These are phyloP conservation scores for Ceyx cyanopectus DNA, from an alignment of 2,113 vertebrate genomes.

Conservation along the genomic window DNA sequence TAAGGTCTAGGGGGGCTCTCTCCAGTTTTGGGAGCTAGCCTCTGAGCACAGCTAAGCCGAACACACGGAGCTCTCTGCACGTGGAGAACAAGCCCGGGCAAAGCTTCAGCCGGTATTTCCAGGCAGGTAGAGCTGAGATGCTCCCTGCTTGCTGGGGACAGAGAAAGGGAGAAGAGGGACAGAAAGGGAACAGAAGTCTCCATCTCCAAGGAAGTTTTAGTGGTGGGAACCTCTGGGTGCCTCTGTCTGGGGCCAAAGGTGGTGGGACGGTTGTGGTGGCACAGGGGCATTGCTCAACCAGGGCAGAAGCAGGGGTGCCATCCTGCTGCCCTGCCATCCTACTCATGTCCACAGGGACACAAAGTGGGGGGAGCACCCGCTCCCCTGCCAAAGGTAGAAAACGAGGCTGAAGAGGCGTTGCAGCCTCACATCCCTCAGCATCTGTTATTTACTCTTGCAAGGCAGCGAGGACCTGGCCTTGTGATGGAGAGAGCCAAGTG, in stretches of 20 bases:
- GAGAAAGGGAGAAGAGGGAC: neutral
- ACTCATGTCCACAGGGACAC: neutral
- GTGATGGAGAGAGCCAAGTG: fast-evolving
- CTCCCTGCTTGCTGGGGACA: neutral
- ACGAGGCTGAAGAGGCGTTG: neutral
- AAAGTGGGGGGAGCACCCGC: neutral
- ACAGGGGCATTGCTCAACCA: neutral
- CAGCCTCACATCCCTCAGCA: neutral
- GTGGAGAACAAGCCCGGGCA: slow-evolving; percentile 58
- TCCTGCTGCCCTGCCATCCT: neutral
- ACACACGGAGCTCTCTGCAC: fast-evolving
- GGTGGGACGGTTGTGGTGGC: fast-evolving
- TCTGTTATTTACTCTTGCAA: neutral
- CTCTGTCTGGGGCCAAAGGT: neutral
- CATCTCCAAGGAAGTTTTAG: neutral
- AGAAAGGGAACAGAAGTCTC: neutral
- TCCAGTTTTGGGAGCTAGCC: neutral
- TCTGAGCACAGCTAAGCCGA: neutral
- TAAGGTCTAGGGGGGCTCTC: neutral
- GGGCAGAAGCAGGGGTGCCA: neutral
- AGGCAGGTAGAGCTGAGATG: neutral
- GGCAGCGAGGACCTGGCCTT: fast-evolving
- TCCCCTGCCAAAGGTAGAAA: neutral
- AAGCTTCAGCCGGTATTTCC: neutral
- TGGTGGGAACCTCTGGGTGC: neutral